Evolutionary conservation across 53 echinoderm and acorn worm species (phyloP), one percentile per base, ranked within the genome.

Genomic region (Pentamera pediparva): DNA sequence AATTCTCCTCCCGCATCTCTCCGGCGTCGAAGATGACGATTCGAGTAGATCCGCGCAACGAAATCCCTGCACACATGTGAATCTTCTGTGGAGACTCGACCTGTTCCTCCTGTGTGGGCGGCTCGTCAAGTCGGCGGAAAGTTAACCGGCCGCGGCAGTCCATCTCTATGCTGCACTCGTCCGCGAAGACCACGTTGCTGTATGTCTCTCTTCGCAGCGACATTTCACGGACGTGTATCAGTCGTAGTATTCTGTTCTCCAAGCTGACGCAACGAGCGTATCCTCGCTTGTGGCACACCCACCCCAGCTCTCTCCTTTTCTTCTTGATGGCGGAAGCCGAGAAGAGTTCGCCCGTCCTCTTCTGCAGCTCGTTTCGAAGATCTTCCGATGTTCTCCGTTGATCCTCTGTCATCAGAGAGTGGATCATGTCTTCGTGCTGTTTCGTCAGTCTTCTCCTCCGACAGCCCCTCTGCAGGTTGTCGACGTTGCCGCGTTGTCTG

Each of bases 21-120:
- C 75, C 79, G 6, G 70, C 89, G 5, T 82, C 82, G 27, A 89
- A 89, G 36, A 85, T 69, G 40, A 74, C 30, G 4, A 86, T 56
- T 1, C 50, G 52, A 0, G 82, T 89, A 6, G n/a, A 61, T 3
- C 86, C 82, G 5, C 84, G 74, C 29, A 34, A 37, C 0, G 76
- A 79, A 22, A 87, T 84, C 0, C 87, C 84, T 0, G 79, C 87
- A 83, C 79, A 91, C 21, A 87, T 77, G 33, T 77, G 92, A 0
- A 73, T 69, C 57, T 69, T 84, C 50, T 37, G 58, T 9, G 62
- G 77, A 8, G 61, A 32, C 19, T 61, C 49, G 6, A 47, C 73
- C 37, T 74, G 60, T 8, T 74, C 74, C 3, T 72, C 36, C 26
- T 45, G 35, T 28, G 60, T 61, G 6, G 48, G 20, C 10, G 31